Conservation (phyloP, 2,113 vertebrate genomes). For the Nannobrachium achirus region DNA sequence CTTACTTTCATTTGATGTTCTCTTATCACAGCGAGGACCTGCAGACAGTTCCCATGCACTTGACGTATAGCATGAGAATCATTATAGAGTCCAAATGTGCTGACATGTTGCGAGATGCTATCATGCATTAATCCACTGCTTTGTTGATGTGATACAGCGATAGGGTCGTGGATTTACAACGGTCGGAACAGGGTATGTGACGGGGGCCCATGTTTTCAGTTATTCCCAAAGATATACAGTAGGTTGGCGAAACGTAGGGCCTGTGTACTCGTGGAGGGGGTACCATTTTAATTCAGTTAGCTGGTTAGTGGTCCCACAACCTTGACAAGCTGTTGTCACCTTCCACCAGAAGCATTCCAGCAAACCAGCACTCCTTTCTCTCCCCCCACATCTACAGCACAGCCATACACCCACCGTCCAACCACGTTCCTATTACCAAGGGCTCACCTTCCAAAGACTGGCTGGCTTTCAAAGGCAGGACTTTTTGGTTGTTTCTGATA, state of each 20-base stretch:
- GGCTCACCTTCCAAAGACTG: conserved; percentile 52
- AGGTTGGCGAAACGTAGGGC: background rate
- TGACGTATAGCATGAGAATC: conserved; percentile 33
- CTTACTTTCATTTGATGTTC: conserved; percentile 44
- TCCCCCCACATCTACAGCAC: background rate
- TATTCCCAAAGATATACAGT: background rate
- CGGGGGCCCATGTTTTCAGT: background rate
- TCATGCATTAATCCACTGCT: conserved; percentile 28
- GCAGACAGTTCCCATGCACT: conserved; percentile 49
- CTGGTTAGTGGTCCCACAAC: background rate
- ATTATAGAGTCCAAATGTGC: conserved; percentile 54
- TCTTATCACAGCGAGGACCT: conserved; percentile 54
- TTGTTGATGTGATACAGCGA: conserved; percentile 9
- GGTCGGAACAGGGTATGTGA: background rate
- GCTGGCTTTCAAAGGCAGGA: conserved; percentile 42
- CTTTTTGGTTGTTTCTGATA: conserved; percentile 39
- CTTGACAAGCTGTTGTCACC: conserved; percentile 49
- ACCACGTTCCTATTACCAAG: conserved; percentile 30
- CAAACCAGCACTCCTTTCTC: background rate
- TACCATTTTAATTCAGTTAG: conserved; percentile 19
- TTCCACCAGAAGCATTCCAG: background rate
- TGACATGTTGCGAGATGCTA: conserved; percentile 48
- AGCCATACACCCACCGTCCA: conserved; percentile 17
- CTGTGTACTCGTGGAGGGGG: background rate
- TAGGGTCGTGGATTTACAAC: conserved; percentile 14